Base-by-base conservation (phyloP, 2,797 vertebrate genomes). In the Enteromius treurensis region DNA sequence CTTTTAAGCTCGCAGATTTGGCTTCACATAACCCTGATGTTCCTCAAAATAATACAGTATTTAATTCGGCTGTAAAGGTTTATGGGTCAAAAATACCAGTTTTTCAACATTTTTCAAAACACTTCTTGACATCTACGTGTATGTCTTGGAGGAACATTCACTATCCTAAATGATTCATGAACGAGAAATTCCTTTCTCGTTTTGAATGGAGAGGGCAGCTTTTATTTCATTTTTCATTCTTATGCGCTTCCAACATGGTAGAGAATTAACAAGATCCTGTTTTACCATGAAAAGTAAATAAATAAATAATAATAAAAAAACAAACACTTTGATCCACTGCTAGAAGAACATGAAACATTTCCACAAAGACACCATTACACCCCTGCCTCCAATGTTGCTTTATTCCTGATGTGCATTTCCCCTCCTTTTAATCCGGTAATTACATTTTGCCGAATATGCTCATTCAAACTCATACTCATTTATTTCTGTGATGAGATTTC, bases 381-480 rank as follows among this genome's bases (percentile, higher is more conserved):
- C 74, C 53, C 47, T 75, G 67, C 55, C 71, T 84, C 81, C 81
- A 82, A 82, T 82, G 60, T 55, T 74, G 51, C 79, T 84, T 77
- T 88, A 85, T 82, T 87, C 82, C 74, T 74, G 83, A 86, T 88
- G 79, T 75, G 79, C 77, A 84, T 82, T 64, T 74, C 45, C 62
- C 67, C 58, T 69, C 70, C 62, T 84, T 88, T 89, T 82, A 78
- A 85, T 86, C 85, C 85, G 19, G 71, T 85, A 82, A 87, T 89
- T 88, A 86, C 77, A 87, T 87, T 87, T 80, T 17, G 47, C 79
- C 73, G 79, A 85, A 83, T 73, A 74, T 84, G 77, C 21, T 73
- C 58, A 80, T 69, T 84, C 76, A 68, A 69, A 75, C 76, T 55
- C 37, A 32, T 77, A 65, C 62, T 67, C 77, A 51, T 67, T 79